Evolutionary conservation across 1,140 invertebrate genomes (phyloP).

Genomic region (Sycophaga agraensis): DNA sequence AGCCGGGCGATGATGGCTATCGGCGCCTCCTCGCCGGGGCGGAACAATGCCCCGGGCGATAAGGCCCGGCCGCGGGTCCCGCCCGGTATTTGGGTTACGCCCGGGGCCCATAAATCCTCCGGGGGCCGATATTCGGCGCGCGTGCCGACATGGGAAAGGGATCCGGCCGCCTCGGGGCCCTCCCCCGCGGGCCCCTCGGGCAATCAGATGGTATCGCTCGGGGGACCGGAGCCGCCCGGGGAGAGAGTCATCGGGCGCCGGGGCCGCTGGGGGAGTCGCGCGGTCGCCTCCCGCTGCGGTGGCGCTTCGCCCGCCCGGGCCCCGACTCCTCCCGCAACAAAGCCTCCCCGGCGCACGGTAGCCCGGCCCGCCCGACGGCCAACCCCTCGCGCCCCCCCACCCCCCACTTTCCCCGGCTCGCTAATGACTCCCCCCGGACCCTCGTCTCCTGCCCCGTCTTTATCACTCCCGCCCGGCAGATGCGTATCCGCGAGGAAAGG

Average conservation of each 20-base stretch:
- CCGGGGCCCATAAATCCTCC: constrained; percentile 15
- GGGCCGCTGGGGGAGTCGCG: too few relatives aligned
- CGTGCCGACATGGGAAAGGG: constrained; percentile 17
- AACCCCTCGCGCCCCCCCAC: not conserved
- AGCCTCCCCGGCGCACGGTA: too few relatives aligned
- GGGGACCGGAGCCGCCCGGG: not conserved
- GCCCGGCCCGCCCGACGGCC: too few relatives aligned
- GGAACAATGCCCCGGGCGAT: not conserved
- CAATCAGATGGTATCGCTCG: too few relatives aligned
- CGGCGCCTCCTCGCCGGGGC: too few relatives aligned
- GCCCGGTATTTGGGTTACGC: constrained; percentile 14
- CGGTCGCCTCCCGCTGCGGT: not conserved
- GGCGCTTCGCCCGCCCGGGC: not conserved
- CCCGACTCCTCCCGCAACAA: too few relatives aligned
- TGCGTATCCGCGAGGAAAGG: too few relatives aligned
- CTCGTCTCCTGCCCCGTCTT: not conserved
- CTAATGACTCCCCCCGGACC: not conserved
- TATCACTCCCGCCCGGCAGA: too few relatives aligned
- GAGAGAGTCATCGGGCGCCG: not conserved
- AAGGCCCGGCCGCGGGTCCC: not conserved
- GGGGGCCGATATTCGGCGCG: not conserved
- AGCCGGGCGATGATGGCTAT: too few relatives aligned
- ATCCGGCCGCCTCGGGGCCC: too few relatives aligned
- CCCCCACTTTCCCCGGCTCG: not conserved
- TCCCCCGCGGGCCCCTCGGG: too few relatives aligned